Conservation (phyloP, 2,113 vertebrate species). For the Stomatorhinus ivindoensis region DNA sequence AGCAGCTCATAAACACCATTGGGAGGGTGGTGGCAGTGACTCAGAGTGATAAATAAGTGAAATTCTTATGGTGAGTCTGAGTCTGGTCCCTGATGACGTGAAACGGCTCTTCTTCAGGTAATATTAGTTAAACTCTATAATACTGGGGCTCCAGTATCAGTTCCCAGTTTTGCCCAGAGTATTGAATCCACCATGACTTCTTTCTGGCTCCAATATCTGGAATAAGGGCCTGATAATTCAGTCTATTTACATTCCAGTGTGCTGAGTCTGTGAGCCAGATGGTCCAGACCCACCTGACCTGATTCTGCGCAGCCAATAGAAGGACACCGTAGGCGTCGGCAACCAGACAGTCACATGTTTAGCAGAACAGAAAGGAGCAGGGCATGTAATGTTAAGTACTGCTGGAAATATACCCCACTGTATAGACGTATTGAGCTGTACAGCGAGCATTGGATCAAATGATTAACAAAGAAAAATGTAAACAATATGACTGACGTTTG, state of each 20-base stretch:
- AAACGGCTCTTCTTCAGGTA: background rate
- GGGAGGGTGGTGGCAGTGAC: background rate
- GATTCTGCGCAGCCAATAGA: background rate
- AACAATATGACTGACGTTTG: background rate
- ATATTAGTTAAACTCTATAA: background rate
- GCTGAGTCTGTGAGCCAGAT: background rate
- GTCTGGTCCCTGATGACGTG: background rate
- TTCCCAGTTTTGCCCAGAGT: background rate
- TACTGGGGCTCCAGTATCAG: background rate
- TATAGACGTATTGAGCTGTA: background rate
- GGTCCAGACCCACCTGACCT: background rate
- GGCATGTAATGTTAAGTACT: background rate
- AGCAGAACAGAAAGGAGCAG: background rate
- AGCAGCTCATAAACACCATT: background rate
- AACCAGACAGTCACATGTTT: background rate
- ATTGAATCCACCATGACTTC: background rate
- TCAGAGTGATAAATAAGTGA: background rate
- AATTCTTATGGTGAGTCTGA: background rate
- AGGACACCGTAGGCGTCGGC: background rate
- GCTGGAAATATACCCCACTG: background rate
- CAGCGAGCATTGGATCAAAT: background rate
- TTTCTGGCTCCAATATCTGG: background rate
- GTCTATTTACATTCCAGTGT: constrained; percentile 1
- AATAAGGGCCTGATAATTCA: background rate
- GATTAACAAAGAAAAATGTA: background rate